phyloP scores from a whole-genome alignment of 23 tunicate genomes.

The Trididemnum miniatum region DNA sequence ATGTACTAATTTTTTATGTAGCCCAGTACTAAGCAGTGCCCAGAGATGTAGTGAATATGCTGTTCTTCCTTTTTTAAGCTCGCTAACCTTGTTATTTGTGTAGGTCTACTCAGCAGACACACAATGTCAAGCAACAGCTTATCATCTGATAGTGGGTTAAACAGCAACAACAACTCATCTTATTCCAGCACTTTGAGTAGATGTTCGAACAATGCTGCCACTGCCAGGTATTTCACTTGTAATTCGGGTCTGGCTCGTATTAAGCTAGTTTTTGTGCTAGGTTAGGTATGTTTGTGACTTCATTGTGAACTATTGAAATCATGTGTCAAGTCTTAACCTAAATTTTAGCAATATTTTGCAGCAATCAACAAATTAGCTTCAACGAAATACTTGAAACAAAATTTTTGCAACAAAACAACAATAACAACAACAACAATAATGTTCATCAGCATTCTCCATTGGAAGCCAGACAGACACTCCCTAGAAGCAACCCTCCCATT shows the following conservation, averaged over 20 bases:
- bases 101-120: slow-evolving; percentile 1
- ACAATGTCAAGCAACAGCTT: slow-evolving; percentile 18
- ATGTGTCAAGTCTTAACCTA: too few relatives aligned
- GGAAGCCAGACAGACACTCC: not conserved
- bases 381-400: not conserved
- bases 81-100: too few relatives aligned
- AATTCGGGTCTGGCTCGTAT: too few relatives aligned
- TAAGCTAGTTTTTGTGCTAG: too few relatives aligned
- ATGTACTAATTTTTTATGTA: too few relatives aligned
- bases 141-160: slow-evolving; percentile 56
- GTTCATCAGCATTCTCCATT: not conserved
- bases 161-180: slow-evolving; percentile 68
- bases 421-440: slow-evolving; percentile 40
- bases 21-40: too few relatives aligned
- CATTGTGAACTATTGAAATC: too few relatives aligned
- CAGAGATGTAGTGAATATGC: too few relatives aligned
- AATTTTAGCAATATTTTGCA: too few relatives aligned
- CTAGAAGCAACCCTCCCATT: slow-evolving; percentile 35
- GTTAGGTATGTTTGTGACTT: too few relatives aligned
- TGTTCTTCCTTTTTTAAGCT: too few relatives aligned
- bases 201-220: slow-evolving; percentile 32
- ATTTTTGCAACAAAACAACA: slow-evolving; percentile 10
- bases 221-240: slow-evolving; percentile 18
- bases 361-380: not conserved
- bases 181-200: slow-evolving; percentile 50